A percentile compares a stretch with the other conserved stretches of the same genome.
Evolutionary conservation across 2,888 invertebrate genomes (phyloP).

Genomic region (Tribolium freemani): DNA sequence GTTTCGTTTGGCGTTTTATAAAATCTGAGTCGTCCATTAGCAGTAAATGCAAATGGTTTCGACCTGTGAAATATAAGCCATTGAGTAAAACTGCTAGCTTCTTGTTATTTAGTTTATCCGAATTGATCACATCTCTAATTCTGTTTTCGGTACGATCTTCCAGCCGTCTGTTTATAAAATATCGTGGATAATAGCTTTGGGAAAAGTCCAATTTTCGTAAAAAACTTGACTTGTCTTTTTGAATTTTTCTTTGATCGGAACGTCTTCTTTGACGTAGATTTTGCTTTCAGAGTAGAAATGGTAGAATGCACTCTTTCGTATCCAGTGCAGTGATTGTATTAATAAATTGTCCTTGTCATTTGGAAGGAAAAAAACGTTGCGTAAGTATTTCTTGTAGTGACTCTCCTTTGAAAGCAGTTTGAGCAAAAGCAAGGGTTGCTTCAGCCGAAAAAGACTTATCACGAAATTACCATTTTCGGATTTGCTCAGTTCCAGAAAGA

Average conservation of each 20-base stretch:
- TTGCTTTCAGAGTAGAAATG: conserved; percentile 63
- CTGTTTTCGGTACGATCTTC: conserved; percentile 60
- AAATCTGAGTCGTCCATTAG: not conserved
- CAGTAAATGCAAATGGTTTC: not conserved
- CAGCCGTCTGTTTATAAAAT: conserved; percentile 63
- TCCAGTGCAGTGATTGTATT: not conserved
- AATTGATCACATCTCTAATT: conserved; percentile 57
- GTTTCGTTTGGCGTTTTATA: not conserved
- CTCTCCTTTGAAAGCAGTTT: conserved; percentile 51
- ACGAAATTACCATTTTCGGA: conserved; percentile 1
- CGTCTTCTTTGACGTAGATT: conserved; percentile 74
- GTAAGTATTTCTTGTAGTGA: conserved; percentile 53
- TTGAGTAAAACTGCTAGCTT: not conserved
- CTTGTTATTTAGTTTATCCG: conserved; percentile 50
- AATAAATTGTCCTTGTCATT: not conserved
- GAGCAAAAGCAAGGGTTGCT: conserved; percentile 52
- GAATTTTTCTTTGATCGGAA: conserved; percentile 71
- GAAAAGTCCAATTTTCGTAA: conserved; percentile 67
- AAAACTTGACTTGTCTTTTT: conserved; percentile 74
- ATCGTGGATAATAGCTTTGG: conserved; percentile 45
- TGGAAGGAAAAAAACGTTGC: conserved; percentile 27
- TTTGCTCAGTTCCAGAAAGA: not conserved
- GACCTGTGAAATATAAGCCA: conserved; percentile 60
- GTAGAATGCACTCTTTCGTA: no score
- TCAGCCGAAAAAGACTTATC: conserved; percentile 54